Evolutionary conservation across 2,888 invertebrate species (phyloP), one percentile per base, ranked within the genome.

Genomic region (Tigriopus californicus): DNA sequence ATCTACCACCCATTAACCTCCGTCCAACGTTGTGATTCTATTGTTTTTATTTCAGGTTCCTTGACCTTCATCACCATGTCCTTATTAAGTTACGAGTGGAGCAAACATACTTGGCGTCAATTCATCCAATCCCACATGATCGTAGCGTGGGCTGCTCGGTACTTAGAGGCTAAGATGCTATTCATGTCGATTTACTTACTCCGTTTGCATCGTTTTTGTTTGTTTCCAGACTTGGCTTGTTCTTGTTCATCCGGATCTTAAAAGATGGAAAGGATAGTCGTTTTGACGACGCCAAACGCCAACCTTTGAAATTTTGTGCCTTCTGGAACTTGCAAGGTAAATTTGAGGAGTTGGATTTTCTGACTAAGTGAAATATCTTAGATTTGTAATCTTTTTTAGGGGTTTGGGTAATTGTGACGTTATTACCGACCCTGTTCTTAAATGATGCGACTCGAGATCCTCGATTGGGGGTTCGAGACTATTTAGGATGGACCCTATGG

Each of bases 301-400:
- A 66, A 59, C 70, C 71, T 13, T 59, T 63, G 15, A n/a, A 15
- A 15, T 46, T 72, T 60, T 67, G 69, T 61, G 58, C 67, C 10
- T 68, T 66, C 60, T 73, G 72, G 72, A 70, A 69, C 5, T 58
- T 72, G 18, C 72, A 73, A 67, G 72, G 72, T 70, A 61, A 60
- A 33, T 60, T 24, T 55, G 8, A n/a, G 10, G 22, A 1, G 12
- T 13, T 52, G 13, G 44, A 22, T 24, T 20, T 12, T 20, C 10
- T 0, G 18, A 58, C 20, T 20, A 41, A 46, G 44, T 41, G 22
- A 12, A 47, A 40, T 42, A 24, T 40, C 2, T 58, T 8, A 10
- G 13, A 20, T 53, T 52, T 61, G 24, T 48, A 25, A n/a, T n/a
- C n/a, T n/a, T n/a, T 62, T 65, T 13, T 62, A 71, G 72, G 70